Conservation (phyloP, 35 echinoderm and acorn worm genomes). For the Lytechinus variegatus region DNA sequence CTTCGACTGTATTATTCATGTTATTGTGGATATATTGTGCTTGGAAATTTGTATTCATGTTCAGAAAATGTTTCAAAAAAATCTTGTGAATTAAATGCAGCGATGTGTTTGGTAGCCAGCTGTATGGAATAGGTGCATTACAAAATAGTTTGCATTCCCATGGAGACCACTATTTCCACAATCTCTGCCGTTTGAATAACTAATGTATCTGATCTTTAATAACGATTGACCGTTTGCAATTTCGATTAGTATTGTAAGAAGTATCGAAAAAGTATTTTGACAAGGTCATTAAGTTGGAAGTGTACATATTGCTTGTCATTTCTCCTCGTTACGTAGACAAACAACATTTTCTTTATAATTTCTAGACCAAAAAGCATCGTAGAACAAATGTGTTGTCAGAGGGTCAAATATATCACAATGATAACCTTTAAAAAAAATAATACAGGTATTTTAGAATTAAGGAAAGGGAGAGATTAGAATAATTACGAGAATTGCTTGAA, state of each 20-base stretch:
- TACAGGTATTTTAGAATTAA: too few relatives aligned
- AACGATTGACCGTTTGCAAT: background rate
- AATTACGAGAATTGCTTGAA: too few relatives aligned
- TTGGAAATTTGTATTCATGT: background rate
- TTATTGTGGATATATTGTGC: background rate
- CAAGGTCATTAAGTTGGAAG: background rate
- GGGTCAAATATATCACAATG: too few relatives aligned
- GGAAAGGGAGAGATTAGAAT: too few relatives aligned
- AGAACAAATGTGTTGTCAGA: background rate
- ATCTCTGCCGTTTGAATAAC: background rate
- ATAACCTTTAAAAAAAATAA: too few relatives aligned
- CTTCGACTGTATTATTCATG: background rate
- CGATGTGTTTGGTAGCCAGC: background rate
- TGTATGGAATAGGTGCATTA: background rate
- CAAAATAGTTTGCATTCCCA: background rate
- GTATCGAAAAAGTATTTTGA: background rate
- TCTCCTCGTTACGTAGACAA: background rate
- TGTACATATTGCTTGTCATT: background rate
- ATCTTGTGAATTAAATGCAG: background rate
- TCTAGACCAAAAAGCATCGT: background rate
- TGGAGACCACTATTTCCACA: background rate
- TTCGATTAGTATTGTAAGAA: too few relatives aligned
- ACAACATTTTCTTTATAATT: background rate
- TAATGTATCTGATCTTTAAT: background rate
- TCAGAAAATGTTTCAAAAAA: background rate